Evolutionary conservation across 2,113 vertebrate species (phyloP).

Genomic region (Gallinago media): DNA sequence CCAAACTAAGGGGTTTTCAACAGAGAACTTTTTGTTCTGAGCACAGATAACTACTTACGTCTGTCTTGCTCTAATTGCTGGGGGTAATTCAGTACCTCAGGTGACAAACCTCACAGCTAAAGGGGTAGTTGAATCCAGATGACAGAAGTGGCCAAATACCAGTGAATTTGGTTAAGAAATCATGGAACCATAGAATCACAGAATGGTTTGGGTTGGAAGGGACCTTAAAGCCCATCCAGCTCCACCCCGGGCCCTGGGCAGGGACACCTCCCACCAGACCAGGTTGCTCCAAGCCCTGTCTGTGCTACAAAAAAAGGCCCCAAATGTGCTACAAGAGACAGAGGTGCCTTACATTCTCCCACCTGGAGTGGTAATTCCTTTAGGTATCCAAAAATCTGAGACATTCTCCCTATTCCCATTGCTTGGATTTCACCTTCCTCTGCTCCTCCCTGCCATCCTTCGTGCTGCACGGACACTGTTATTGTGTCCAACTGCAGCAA

Average conservation of each 20-base stretch:
- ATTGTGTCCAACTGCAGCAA: background rate
- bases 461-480: too few relatives aligned
- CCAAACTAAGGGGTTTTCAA: background rate
- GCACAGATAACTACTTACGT: background rate
- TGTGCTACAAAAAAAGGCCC: too few relatives aligned
- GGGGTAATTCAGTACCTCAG: background rate
- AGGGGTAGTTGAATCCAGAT: background rate
- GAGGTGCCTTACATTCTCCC: background rate
- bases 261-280: too few relatives aligned
- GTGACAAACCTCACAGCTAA: background rate
- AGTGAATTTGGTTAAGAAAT: background rate
- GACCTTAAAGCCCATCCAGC: too few relatives aligned
- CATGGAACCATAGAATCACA: too few relatives aligned
- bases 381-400: background rate
- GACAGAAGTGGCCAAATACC: background rate
- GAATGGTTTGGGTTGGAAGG: too few relatives aligned
- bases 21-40: background rate
- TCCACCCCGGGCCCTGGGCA: too few relatives aligned
- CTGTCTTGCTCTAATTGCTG: background rate
- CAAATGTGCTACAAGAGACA: background rate
- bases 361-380: background rate
- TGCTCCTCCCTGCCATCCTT: background rate
- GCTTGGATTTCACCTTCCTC: background rate
- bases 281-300: too few relatives aligned
- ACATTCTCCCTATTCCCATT: background rate